Base-by-base conservation (phyloP, 2,888 invertebrate species). In the Zelleria hepariella region DNA sequence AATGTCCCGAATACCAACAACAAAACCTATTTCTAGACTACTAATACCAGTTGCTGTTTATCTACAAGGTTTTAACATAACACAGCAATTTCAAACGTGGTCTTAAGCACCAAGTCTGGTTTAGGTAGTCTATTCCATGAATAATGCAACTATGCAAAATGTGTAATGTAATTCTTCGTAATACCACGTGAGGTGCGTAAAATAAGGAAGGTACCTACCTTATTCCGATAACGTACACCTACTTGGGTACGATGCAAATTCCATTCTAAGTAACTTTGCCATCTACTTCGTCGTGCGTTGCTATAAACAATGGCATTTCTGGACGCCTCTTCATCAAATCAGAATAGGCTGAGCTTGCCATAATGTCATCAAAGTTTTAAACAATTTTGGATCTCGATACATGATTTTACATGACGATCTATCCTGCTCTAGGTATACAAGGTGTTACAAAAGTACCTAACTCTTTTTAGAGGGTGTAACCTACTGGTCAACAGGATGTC, bases 101-200 rank as follows among this genome's bases (percentile, higher is more conserved):
- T 15, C 15, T n/a, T 27, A 47, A 23, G 48, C 20, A 15, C 52
- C 52, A 58, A 8, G 15, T 26, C 25, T 8, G 58, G 58, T 58
- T 49, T 32, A 18, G 55, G 55, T 55, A 21, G 32, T 42, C 15
- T 42, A 32, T 32, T 55, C 55, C 67, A 80, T 83, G 79, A 85
- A 83, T 84, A 80, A 85, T 85, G 78, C 75, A 82, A 65, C 62
- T 74, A 82, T 82, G 83, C 77, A 76, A 82, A 84, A 71, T 73
- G 67, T 71, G 69, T 73, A 71, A 75, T 75, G 78, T 80, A 77
- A 78, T 81, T 78, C 82, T 78, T 74, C 71, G 74, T 68, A 72
- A 68, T 63, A 66, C 74, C 75, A 78, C 85, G 86, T 84, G 85
- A 82, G 71, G 62, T 21, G 82, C 58, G 70, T 83, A 70, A 71